phyloP scores from a whole-genome alignment of 2,888 invertebrate species.

The Machimus rusticus region DNA sequence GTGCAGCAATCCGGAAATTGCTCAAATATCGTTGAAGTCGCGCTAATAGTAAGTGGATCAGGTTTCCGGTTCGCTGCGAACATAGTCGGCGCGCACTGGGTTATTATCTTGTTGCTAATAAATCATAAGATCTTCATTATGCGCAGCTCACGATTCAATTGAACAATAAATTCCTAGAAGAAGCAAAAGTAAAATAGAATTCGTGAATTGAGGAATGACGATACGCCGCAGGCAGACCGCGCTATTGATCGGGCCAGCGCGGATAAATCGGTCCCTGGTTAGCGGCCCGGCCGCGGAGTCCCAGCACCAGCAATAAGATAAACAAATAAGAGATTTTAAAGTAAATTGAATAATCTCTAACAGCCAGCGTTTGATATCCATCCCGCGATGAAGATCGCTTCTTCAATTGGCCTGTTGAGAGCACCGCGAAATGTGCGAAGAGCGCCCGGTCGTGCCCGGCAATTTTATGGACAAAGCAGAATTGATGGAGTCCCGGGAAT shows the following conservation, averaged over 20 bases:
- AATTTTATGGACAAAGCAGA: constrained; percentile 23
- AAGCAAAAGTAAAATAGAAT: constrained; percentile 34
- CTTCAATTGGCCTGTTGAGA: constrained; percentile 9
- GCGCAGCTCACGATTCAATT: constrained; percentile 18
- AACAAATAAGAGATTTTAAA: constrained; percentile 19
- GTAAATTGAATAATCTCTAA: constrained; percentile 36
- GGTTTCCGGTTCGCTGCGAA: not conserved
- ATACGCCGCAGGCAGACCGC: not conserved
- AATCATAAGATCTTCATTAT: constrained; percentile 34
- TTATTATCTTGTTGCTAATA: constrained; percentile 22
- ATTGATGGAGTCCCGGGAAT: constrained; percentile 12
- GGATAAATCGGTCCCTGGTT: constrained; percentile 19
- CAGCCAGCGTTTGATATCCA: constrained; percentile 4
- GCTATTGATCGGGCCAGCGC: not conserved
- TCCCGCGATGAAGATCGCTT: constrained; percentile 1
- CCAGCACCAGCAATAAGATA: not conserved
- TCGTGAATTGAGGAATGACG: constrained; percentile 27
- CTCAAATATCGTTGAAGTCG: not conserved
- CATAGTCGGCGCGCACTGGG: not conserved
- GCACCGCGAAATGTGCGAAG: constrained; percentile 5
- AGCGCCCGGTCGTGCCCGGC: constrained; percentile 4
- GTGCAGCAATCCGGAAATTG: not conserved
- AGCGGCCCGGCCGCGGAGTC: not conserved
- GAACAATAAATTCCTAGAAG: constrained; percentile 28
- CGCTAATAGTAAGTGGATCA: not conserved